Percentiles rank a stretch among this genome's conserved stretches.
Conservation (phyloP, 2,888 invertebrate species). For the Synergus itoensis region DNA sequence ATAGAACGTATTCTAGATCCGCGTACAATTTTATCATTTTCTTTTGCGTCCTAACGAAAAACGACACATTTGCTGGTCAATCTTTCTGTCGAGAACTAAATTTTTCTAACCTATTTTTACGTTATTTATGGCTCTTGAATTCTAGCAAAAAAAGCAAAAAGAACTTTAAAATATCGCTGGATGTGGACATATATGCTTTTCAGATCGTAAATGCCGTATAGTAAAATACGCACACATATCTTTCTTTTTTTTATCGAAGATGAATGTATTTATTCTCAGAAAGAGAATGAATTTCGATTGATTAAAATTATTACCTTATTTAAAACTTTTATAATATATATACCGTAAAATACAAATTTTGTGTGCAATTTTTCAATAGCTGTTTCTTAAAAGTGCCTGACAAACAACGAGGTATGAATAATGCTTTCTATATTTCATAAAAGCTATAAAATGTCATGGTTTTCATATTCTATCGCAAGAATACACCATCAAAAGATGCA, state of each 20-base stretch:
- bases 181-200: background rate
- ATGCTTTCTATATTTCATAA: slow-evolving; percentile 5
- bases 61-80: background rate
- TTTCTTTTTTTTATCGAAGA: background rate
- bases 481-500: background rate
- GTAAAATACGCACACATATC: background rate
- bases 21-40: background rate
- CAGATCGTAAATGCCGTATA: slow-evolving; percentile 9
- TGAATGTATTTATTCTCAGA: background rate
- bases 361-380: background rate
- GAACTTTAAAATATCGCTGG: slow-evolving; percentile 9
- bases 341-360: background rate
- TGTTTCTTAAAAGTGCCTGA: background rate
- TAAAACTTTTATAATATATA: background rate
- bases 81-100: background rate
- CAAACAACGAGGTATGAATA: background rate
- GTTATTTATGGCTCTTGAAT: slow-evolving; percentile 11
- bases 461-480: background rate
- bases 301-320: background rate
- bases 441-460: slow-evolving; percentile 4
- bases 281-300: background rate
- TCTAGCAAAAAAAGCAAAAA: background rate
- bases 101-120: background rate
- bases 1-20: background rate
- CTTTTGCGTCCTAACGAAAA: background rate